Conservation (phyloP, 2,113 vertebrate species). For the Bothrops jararaca region DNA sequence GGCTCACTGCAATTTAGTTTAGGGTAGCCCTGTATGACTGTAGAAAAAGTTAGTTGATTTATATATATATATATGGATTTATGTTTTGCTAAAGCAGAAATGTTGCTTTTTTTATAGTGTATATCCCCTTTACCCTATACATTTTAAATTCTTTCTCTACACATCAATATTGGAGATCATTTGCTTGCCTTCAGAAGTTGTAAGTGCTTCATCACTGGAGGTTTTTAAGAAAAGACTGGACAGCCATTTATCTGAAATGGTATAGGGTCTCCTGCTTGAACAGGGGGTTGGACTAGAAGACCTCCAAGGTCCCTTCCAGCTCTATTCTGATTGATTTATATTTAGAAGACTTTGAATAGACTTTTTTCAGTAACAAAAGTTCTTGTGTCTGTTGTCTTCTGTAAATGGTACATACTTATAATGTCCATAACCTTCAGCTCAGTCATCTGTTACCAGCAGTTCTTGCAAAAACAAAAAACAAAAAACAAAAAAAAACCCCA, state of each 20-base stretch:
- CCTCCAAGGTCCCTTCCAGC: too few species aligned
- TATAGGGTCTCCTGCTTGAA: too few species aligned
- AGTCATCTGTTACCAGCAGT: background rate
- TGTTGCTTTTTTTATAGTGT: background rate
- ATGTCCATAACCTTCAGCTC: background rate
- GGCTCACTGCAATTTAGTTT: background rate
- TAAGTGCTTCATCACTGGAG: too few species aligned
- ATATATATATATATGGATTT: background rate
- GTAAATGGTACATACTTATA: background rate
- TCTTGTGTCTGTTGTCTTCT: background rate
- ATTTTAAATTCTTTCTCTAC: background rate
- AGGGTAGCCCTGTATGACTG: background rate
- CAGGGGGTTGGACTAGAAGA: too few species aligned
- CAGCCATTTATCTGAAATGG: too few species aligned
- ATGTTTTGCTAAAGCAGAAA: background rate
- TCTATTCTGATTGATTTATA: too few species aligned
- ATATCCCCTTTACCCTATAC: background rate
- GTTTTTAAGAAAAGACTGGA: too few species aligned
- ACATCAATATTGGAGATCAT: background rate
- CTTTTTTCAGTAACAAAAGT: too few species aligned
- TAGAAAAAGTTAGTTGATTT: slow-evolving; percentile 10
- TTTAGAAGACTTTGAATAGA: background rate
- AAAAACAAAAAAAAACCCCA: background rate
- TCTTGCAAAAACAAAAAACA: background rate
- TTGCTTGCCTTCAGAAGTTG: too few species aligned